Conservation (phyloP, 2,888 invertebrate genomes). For the Tetropium fuscum region DNA sequence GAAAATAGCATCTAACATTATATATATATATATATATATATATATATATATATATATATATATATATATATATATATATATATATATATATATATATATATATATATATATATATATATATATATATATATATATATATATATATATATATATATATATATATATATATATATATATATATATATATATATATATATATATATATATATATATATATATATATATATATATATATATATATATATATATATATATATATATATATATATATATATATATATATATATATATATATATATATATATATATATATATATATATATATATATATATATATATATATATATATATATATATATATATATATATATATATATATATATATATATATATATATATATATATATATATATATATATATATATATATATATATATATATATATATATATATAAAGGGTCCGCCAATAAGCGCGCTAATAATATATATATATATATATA, state of each 20-base stretch:
- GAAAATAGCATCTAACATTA: too few species aligned
- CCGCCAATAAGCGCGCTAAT: too few species aligned
- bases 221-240: not conserved
- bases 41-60: not conserved
- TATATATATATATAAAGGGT: not conserved
- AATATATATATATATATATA: not conserved
- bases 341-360: not conserved
- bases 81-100: not conserved
- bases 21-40: not conserved
- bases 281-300: not conserved
- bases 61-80: not conserved
- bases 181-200: not conserved
- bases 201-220: not conserved
- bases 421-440: not conserved
- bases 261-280: not conserved
- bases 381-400: not conserved
- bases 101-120: not conserved
- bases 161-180: not conserved
- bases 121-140: not conserved
- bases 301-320: not conserved
- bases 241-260: not conserved
- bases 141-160: not conserved
- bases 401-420: not conserved
- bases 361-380: not conserved
- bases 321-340: not conserved